These are phyloP conservation scores for Ephialtes manifestator DNA, from an alignment of 2,888 invertebrate species.

Conservation along the genomic window DNA sequence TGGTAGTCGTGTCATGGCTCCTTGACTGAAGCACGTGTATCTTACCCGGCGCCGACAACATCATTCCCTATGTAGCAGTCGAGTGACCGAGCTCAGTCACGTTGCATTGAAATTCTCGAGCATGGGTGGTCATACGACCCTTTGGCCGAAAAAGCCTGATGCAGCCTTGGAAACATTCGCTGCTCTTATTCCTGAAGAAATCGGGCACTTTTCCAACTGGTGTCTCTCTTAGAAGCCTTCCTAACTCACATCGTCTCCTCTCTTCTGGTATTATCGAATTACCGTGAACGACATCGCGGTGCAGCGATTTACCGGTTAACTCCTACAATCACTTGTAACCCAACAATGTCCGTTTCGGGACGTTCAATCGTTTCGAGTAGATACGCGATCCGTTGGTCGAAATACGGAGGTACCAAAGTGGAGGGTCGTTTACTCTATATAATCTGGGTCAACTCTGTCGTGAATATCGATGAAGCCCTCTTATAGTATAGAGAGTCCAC, in stretches of 20 bases:
- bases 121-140: conserved; percentile 15
- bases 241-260: conserved; percentile 10
- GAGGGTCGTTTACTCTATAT: conserved; percentile 35
- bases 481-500: not conserved
- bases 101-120: conserved; percentile 30
- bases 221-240: conserved; percentile 25
- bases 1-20: not conserved
- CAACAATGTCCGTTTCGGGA: conserved; percentile 4
- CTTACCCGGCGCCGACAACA: not conserved
- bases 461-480: conserved; percentile 55
- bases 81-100: conserved; percentile 21
- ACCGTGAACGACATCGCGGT: conserved; percentile 26
- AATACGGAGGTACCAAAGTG: conserved; percentile 28
- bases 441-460: conserved; percentile 50
- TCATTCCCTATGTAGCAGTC: not conserved
- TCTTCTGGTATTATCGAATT: conserved; percentile 51
- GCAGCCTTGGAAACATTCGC: conserved; percentile 18
- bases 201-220: conserved; percentile 65
- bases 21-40: conserved; percentile 42
- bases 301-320: conserved; percentile 25
- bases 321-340: conserved; percentile 27
- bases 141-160: conserved; percentile 12
- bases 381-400: conserved; percentile 1
- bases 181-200: conserved; percentile 31
- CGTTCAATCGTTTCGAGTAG: conserved; percentile 37